phyloP scores from a whole-genome alignment of 2,113 vertebrate genomes.

The Pseudopodoces humilis region DNA sequence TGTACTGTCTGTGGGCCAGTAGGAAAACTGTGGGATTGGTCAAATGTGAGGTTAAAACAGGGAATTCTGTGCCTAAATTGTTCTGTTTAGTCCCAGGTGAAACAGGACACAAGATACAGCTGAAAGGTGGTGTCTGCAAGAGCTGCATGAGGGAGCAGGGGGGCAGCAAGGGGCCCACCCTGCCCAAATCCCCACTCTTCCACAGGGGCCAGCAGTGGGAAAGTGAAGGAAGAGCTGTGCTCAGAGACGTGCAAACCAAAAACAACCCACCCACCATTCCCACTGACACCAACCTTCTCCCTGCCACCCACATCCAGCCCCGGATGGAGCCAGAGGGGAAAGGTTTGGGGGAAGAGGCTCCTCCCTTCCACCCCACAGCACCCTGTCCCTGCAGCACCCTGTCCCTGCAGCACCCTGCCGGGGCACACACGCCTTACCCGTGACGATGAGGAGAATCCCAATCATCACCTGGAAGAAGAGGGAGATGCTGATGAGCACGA shows the following conservation, averaged over 20 bases:
- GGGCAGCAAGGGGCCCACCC: neutral
- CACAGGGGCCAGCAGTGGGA: neutral
- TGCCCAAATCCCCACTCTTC: neutral
- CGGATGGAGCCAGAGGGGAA: neutral
- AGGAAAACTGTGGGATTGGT: neutral
- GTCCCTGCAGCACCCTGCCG: neutral
- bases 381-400: too few species aligned
- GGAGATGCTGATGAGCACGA: slow-evolving; percentile 86
- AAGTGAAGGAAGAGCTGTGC: neutral
- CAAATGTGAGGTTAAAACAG: neutral
- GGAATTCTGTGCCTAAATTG: neutral
- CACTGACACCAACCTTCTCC: neutral
- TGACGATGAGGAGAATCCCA: slow-evolving; percentile 84
- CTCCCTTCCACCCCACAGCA: neutral
- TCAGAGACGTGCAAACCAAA: neutral
- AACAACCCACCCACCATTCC: neutral
- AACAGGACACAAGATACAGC: neutral
- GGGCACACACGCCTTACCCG: slow-evolving; percentile 69
- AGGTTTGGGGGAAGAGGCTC: neutral
- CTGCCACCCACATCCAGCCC: accelerated
- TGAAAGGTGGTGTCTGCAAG: neutral
- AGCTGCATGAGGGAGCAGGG: neutral
- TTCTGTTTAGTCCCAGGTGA: neutral
- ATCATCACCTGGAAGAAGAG: slow-evolving; percentile 85
- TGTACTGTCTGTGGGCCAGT: neutral